Evolutionary conservation across 2,888 invertebrate genomes (phyloP), one percentile per base, ranked within the genome.

Genomic region (Synanthedon tipuliformis): DNA sequence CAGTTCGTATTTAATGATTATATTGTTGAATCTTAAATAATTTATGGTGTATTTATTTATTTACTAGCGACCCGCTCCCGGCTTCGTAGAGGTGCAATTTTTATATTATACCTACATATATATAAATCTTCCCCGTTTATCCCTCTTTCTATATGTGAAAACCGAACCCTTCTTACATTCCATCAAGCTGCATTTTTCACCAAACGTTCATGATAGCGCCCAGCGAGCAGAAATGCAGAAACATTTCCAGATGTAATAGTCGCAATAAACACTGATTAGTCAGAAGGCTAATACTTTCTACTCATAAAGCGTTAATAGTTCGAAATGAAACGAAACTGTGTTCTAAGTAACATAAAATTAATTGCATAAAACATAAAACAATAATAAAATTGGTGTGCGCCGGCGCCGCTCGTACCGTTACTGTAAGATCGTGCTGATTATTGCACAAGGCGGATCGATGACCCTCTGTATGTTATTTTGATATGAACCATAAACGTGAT

Each of bases 331-430:
- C 13, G 45, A 45, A 13, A 45, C 7, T 45, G 45, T 13, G 49
- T 18, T 18, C 16, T 16, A 49, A 49, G 15, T 18, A 16, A 59
- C 64, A 66, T 66, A 63, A 67, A 71, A 73, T 71, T 75, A 73
- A 78, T 78, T 72, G 70, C 66, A 66, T 56, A 54, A 64, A 71
- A 68, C 69, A 69, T 71, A 70, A 75, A 75, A 75, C 72, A 73
- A 76, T 70, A 68, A 71, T 67, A 59, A 63, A 66, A 68, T 61
- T 56, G 59, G 53, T 62, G 53, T 62, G 62, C 67, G 66, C 64
- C 63, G 74, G 70, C 72, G 72, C 75, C 71, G 64, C 34, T 57
- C 60, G 64, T 57, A 62, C 72, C 73, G 73, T 73, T 74, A 69
- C 56, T 56, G 59, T 56, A 57, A 63, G 57, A 60, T 60, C 53